Evolutionary conservation across 2,113 vertebrate species (phyloP), one percentile per base, ranked within the genome.

Genomic region (Xerus inauris): DNA sequence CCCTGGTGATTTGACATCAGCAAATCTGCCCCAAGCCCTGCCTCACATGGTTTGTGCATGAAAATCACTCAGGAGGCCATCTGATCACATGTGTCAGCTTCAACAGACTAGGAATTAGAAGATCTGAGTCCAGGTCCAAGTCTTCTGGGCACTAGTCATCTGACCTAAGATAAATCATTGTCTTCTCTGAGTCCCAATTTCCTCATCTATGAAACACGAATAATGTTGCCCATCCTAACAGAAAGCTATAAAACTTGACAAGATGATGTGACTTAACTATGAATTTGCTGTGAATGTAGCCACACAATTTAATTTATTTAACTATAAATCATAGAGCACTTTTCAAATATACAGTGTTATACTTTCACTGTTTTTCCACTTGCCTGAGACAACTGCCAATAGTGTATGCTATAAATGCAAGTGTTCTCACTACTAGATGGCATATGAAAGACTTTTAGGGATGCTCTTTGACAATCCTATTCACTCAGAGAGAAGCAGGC

Each of bases 231-330:
- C 49, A 57, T 79, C 54, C 59, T 83, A 10, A 87, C 22, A 86
- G n/a, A 35, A 95, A 67, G 30, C 62, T 67, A 24, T 62, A 57
- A 95, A 83, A 90, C 45, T 26, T 32, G 19, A 24, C 45, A 42
- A 88, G 35, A 51, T 62, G 7, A 16, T 93, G 6, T 72, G 59
- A 95, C 82, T 73, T 92, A 91, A 64, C 57, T 40, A 49, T 76
- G 76, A 89, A 75, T 59, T 77, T 71, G 32, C 22, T 81, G 28
- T 81, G 67, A 94, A 89, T 54, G 28, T 87, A 91, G 71, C 49
- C 19, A 38, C 35, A 54, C 10, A 28, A 77, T 81, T 93, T 90
- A 83, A 96, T 83, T 84, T 64, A 76, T 40, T 86, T 89, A 92
- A 81, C 20, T 51, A 3, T 87, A 38, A 90, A 45, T 65, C 49